These are phyloP conservation scores for Acleris laterana DNA, from an alignment of 2,888 invertebrate species.

Conservation along the genomic window DNA sequence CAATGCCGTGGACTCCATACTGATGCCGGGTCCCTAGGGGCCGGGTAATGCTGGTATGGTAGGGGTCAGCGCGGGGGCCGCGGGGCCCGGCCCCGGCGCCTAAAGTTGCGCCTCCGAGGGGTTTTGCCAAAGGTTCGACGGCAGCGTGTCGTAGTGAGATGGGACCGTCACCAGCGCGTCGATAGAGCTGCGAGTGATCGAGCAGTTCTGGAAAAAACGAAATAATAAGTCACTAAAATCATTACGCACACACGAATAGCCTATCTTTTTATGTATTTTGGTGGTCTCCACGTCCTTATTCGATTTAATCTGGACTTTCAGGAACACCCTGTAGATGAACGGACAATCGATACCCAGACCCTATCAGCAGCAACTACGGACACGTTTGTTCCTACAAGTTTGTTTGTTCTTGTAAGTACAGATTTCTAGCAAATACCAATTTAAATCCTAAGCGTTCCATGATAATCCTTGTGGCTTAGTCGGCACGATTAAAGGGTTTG, in stretches of 20 bases:
- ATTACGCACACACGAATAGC: background rate
- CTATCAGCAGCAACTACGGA: no score
- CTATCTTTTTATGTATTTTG: no score
- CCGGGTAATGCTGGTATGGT: conserved; percentile 67
- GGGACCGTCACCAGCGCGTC: conserved; percentile 91
- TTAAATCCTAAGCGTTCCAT: no score
- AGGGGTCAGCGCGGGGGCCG: conserved; percentile 48
- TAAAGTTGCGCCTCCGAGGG: conserved; percentile 74
- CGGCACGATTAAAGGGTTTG: conserved; percentile 11
- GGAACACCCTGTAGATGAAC: no score
- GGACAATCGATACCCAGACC: no score
- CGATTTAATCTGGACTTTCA: no score
- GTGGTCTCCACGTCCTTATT: no score
- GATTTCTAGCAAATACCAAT: no score
- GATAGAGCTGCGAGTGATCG: conserved; percentile 86
- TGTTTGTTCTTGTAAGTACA: no score
- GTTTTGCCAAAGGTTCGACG: conserved; percentile 79
- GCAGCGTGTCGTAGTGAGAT: conserved; percentile 88
- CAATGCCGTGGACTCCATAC: conserved; percentile 65
- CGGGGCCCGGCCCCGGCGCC: conserved; percentile 54
- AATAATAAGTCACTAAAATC: background rate
- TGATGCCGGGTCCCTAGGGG: conserved; percentile 48
- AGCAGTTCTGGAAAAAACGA: conserved; percentile 86
- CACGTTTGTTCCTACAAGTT: no score
- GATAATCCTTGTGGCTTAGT: background rate